Conservation (phyloP, 2,113 vertebrate genomes). For the Corythaeola cristata region DNA sequence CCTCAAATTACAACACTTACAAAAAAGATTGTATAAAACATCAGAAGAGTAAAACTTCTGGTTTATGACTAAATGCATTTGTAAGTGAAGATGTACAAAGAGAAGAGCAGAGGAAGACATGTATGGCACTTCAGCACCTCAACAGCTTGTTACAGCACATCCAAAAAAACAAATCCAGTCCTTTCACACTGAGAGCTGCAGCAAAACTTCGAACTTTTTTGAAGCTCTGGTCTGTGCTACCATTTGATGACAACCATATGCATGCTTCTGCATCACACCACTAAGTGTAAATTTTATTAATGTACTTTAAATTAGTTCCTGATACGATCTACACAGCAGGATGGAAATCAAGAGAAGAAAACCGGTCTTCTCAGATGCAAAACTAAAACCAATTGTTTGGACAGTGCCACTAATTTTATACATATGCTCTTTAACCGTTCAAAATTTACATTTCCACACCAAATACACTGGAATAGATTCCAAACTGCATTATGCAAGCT, state of each 20-base stretch:
- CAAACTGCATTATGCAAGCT: background rate
- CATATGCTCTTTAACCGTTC: background rate
- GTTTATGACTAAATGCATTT: background rate
- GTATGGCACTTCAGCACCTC: background rate
- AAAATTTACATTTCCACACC: background rate
- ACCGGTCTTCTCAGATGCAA: background rate
- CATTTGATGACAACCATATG: conserved; percentile 19
- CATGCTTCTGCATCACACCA: background rate
- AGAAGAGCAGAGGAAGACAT: background rate
- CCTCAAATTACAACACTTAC: background rate
- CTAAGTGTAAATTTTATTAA: background rate
- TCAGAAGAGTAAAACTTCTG: background rate
- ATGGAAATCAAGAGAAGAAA: background rate
- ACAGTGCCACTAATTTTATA: background rate
- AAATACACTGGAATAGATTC: background rate
- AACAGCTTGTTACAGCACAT: background rate
- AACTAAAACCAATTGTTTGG: background rate
- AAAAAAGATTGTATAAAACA: background rate
- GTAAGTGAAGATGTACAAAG: background rate
- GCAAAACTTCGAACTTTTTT: background rate
- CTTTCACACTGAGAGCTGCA: background rate
- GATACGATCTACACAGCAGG: background rate
- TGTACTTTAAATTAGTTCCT: conserved; percentile 12
- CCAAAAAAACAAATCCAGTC: background rate
- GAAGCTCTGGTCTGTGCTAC: background rate